These are phyloP conservation scores for Lasioglossum calceatum DNA, from an alignment of 2,888 invertebrate genomes.

Conservation along the genomic window DNA sequence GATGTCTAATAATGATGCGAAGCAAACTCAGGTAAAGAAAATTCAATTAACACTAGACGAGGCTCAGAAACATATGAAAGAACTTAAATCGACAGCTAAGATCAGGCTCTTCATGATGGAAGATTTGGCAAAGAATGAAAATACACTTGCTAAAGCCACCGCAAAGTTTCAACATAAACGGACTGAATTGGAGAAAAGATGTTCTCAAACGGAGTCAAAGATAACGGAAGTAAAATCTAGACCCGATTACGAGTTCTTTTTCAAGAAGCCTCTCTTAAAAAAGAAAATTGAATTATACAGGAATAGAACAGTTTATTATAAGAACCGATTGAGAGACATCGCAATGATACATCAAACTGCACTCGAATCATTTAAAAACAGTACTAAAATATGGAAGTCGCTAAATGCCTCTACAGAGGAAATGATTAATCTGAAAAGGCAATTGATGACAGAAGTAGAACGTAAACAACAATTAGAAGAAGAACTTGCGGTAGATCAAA, in stretches of 20 bases:
- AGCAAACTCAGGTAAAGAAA: slow-evolving; percentile 82
- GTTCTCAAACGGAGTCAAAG: slow-evolving; percentile 41
- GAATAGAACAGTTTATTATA: slow-evolving; percentile 84
- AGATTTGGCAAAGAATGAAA: slow-evolving; percentile 19
- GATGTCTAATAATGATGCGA: slow-evolving; percentile 80
- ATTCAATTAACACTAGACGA: slow-evolving; percentile 87
- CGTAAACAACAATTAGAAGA: slow-evolving; percentile 89
- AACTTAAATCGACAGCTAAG: slow-evolving; percentile 89
- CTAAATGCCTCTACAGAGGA: slow-evolving; percentile 91
- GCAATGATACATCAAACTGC: slow-evolving; percentile 86
- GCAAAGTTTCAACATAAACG: slow-evolving; percentile 85
- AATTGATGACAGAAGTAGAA: slow-evolving; percentile 91
- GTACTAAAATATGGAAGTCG: slow-evolving; percentile 90
- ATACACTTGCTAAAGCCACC: slow-evolving; percentile 87
- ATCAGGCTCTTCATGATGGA: slow-evolving; percentile 86
- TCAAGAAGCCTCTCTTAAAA: slow-evolving; percentile 68
- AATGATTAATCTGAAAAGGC: slow-evolving; percentile 90
- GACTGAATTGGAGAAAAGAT: slow-evolving; percentile 86
- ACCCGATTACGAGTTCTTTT: slow-evolving; percentile 76
- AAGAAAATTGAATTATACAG: slow-evolving; percentile 82
- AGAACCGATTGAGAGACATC: slow-evolving; percentile 85
- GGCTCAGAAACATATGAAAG: slow-evolving; percentile 89
- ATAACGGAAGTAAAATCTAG: slow-evolving; percentile 78
- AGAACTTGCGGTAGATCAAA: slow-evolving; percentile 87
- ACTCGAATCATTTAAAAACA: slow-evolving; percentile 88